Evolutionary conservation across 1,140 invertebrate species (phyloP).

Genomic region (Marisa cornuarietis): DNA sequence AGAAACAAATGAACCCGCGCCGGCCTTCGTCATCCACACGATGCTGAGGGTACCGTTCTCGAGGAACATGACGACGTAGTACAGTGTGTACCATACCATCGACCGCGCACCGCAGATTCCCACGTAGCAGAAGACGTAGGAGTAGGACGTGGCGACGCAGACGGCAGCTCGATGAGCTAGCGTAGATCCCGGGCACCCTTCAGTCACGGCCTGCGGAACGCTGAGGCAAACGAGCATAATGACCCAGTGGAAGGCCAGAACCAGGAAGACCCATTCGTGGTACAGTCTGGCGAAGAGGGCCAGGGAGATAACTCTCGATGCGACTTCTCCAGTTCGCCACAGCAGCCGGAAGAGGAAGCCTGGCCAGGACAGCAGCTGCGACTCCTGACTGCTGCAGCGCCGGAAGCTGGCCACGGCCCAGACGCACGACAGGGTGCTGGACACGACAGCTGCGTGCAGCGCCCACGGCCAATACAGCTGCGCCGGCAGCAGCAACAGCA

Average conservation of each 20-base stretch:
- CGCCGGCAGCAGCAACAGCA: conserved; percentile 69
- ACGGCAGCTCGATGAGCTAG: conserved; percentile 61
- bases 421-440: conserved; percentile 83
- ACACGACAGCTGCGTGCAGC: conserved; percentile 82
- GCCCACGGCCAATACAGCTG: conserved; percentile 71
- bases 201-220: conserved; percentile 57
- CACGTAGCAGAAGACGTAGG: conserved; percentile 91
- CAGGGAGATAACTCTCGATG: conserved; percentile 81
- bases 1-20: conserved; percentile 12
- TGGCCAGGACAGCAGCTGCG: conserved; percentile 82
- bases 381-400: conserved; percentile 77
- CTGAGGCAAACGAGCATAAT: conserved; percentile 88
- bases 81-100: conserved; percentile 83
- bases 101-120: conserved; percentile 85
- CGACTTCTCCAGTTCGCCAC: conserved; percentile 83
- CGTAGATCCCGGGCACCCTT: background rate
- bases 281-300: conserved; percentile 88
- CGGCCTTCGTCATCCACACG: conserved; percentile 66
- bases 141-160: conserved; percentile 81
- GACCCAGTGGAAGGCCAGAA: conserved; percentile 82
- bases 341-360: conserved; percentile 85
- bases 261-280: conserved; percentile 83
- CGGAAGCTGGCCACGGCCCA: conserved; percentile 93
- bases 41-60: conserved; percentile 77
- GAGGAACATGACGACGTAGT: conserved; percentile 90